phyloP scores from a whole-genome alignment of 2,113 vertebrate genomes.

The Atractosteus spatula region DNA sequence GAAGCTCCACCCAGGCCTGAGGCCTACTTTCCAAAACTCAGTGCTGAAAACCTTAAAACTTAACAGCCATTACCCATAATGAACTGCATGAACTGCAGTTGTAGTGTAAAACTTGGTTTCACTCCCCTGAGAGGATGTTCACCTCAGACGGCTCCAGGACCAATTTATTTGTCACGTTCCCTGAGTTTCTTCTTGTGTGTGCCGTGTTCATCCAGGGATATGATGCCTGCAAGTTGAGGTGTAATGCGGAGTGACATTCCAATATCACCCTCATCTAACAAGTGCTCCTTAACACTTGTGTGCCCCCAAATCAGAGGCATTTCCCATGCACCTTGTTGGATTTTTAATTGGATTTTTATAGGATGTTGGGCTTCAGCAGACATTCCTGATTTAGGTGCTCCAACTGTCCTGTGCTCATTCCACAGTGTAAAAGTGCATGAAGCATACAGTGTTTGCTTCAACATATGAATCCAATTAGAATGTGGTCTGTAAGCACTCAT shows the following conservation, averaged over 20 bases:
- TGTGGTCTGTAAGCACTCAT: conserved; percentile 25
- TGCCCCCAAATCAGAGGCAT: conserved; percentile 5
- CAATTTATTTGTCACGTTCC: conserved; percentile 2
- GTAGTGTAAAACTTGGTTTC: not conserved
- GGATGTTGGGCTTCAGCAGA: conserved; percentile 25
- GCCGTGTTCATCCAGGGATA: not conserved
- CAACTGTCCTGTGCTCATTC: conserved; percentile 17
- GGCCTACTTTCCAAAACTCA: too few relatives aligned
- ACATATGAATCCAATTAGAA: conserved; percentile 44
- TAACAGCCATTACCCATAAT: too few relatives aligned
- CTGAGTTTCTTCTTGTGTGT: not conserved
- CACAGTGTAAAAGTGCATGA: conserved; percentile 17
- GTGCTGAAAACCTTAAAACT: too few relatives aligned
- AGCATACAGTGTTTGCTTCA: conserved; percentile 17
- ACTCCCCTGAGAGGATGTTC: not conserved
- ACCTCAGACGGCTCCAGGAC: not conserved
- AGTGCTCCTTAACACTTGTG: not conserved
- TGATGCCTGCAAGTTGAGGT: not conserved
- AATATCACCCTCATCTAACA: conserved; percentile 7
- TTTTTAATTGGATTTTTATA: not conserved
- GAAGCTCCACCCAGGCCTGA: too few relatives aligned
- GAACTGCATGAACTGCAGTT: not conserved
- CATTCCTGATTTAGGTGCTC: conserved; percentile 26
- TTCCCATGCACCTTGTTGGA: not conserved
- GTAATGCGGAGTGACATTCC: conserved; percentile 10